Base-by-base conservation (phyloP, 2,888 invertebrate species). In the Exocentrus adspersus region DNA sequence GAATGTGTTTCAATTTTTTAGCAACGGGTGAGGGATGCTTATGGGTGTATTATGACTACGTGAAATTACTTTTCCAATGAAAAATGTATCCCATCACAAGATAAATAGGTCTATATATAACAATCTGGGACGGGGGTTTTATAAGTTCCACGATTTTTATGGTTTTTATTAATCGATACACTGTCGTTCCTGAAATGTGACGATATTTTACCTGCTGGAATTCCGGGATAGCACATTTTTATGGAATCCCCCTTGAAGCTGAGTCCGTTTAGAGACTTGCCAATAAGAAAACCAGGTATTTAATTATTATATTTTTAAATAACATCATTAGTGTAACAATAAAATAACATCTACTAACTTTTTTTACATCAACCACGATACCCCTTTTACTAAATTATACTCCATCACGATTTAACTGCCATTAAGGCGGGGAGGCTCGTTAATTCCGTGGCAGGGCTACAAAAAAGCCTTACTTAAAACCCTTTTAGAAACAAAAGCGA, bases 1-100 rank as follows among this genome's bases (percentile, higher is more conserved):
- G 46, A 57, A 57, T 32, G 46, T 20, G 57, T 46, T 45, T 46
- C 57, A 32, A 20, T 46, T 57, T 57, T 57, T 30, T 37, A 12
- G 37, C 12, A 37, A n/a, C 12, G 2, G 37, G 12, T 7, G 9
- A 3, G 24, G 37, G 37, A n/a, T 37, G n/a, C 14, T 37, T 37
- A 37, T 37, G 37, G 37, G 37, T n/a, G 14, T 37, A 37, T 37
- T 37, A 37, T 37, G 37, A n/a, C 12, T 37, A 37, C 12, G n/a
- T n/a, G 37, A 14, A 37, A 37, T 37, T 37, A 37, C 12, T 37
- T 37, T 37, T 12, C 37, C 37, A 37, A 37, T 37, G 14, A 37
- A 24, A 37, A 37, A 37, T 37, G 14, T 37, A 37, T 37, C 37
- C 37, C 37, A 12, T 37, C 37, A 14, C 37, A 37, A 37, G 37